These are phyloP conservation scores for Engraulis encrasicolus DNA, from an alignment of 2,113 vertebrate species.

Conservation along the genomic window DNA sequence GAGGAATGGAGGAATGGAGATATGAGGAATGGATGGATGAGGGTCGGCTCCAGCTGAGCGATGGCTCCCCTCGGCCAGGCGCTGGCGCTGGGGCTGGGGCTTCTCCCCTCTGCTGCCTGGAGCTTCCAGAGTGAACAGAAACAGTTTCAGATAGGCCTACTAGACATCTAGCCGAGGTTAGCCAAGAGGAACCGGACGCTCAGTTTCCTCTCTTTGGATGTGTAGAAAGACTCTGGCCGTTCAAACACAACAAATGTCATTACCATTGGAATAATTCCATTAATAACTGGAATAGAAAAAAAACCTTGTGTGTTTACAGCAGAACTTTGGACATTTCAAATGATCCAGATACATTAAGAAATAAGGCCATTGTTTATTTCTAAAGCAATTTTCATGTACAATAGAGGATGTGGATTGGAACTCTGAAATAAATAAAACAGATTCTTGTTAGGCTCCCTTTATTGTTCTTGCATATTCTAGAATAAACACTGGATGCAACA, in stretches of 20 bases:
- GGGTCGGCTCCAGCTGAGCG: neutral
- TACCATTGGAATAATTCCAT: no score
- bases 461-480: neutral
- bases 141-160: neutral
- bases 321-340: no score
- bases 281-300: no score
- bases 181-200: neutral
- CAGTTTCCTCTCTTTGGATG: neutral
- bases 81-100: no score
- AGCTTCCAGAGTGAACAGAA: neutral
- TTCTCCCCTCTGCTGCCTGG: neutral
- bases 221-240: neutral
- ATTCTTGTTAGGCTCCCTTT: neutral
- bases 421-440: no score
- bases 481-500: neutral
- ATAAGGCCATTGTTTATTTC: no score
- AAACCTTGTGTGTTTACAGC: no score
- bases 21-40: no score
- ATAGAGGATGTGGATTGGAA: no score
- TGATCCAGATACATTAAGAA: no score
- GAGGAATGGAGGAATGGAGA: no score
- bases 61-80: neutral
- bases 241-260: neutral
- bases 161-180: neutral
- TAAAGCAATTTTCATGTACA: no score